These are phyloP conservation scores for Pyralis farinalis DNA, from an alignment of 2,888 invertebrate genomes.

Conservation along the genomic window DNA sequence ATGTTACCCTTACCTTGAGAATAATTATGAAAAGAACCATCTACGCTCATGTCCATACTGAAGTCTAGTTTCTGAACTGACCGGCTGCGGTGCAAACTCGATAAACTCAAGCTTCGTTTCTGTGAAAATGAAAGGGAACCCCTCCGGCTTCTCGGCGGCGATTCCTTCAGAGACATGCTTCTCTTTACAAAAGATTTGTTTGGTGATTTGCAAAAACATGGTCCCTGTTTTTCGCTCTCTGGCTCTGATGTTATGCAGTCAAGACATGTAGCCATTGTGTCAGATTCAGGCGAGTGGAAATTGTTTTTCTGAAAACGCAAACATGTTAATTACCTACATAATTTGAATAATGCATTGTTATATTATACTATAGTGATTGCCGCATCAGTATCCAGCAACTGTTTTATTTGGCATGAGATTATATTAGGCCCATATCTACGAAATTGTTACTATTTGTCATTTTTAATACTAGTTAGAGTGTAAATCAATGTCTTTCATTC, in stretches of 20 bases:
- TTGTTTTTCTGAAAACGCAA: constrained; percentile 57
- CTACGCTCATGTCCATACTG: constrained; percentile 77
- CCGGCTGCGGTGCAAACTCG: constrained; percentile 62
- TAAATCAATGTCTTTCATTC: too few relatives aligned
- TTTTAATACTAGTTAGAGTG: too few relatives aligned
- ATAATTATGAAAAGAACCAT: constrained; percentile 61
- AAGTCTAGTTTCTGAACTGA: constrained; percentile 78
- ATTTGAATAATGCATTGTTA: too few relatives aligned
- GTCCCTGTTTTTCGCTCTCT: constrained; percentile 40
- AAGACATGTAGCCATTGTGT: constrained; percentile 62
- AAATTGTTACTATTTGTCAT: too few relatives aligned
- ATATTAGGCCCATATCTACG: too few relatives aligned
- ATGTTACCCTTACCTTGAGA: constrained; percentile 49
- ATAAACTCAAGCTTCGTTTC: constrained; percentile 64
- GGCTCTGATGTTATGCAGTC: constrained; percentile 48
- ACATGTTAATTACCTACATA: too few relatives aligned
- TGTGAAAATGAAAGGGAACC: constrained; percentile 50
- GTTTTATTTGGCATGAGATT: too few relatives aligned
- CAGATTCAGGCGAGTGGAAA: constrained; percentile 64
- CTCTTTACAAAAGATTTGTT: constrained; percentile 49
- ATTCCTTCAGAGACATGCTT: constrained; percentile 63
- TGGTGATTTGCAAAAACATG: constrained; percentile 60
- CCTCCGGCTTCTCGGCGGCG: constrained; percentile 50
- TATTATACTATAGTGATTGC: too few relatives aligned
- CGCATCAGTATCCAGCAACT: too few relatives aligned